phyloP scores from a whole-genome alignment of 35 echinoderm and acorn worm genomes.

The Lytechinus variegatus region DNA sequence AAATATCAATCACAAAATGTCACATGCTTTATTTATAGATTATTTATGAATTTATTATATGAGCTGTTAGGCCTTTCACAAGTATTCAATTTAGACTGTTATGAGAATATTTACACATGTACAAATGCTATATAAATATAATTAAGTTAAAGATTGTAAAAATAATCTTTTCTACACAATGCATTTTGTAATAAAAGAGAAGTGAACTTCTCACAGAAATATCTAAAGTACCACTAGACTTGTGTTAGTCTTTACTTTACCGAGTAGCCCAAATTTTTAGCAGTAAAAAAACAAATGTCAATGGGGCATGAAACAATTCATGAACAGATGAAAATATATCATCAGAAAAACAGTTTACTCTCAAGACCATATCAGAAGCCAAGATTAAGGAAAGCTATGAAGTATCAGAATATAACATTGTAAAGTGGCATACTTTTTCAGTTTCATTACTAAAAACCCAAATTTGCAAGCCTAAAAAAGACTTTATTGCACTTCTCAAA shows the following conservation, averaged over 20 bases:
- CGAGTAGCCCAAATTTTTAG: not conserved
- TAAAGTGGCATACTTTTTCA: too few relatives aligned
- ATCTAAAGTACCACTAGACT: not conserved
- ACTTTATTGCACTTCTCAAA: too few relatives aligned
- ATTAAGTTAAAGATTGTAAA: not conserved
- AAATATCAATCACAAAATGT: not conserved
- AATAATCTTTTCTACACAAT: not conserved
- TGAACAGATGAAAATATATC: not conserved
- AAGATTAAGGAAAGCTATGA: too few relatives aligned
- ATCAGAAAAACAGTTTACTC: not conserved
- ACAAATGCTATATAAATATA: not conserved
- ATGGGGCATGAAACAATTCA: not conserved
- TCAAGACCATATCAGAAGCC: too few relatives aligned
- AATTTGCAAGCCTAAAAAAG: too few relatives aligned
- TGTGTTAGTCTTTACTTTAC: not conserved
- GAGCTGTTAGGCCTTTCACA: not conserved
- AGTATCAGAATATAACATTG: too few relatives aligned
- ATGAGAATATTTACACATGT: not conserved
- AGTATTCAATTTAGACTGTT: not conserved
- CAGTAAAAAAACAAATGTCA: not conserved
- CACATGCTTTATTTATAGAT: not conserved
- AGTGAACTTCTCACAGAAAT: not conserved
- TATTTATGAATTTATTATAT: slow-evolving; percentile 17
- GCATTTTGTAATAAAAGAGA: not conserved
- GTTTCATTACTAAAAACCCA: too few relatives aligned